These are phyloP conservation scores for Eubucco bourcierii DNA, from an alignment of 2,113 vertebrate species.

Conservation along the genomic window DNA sequence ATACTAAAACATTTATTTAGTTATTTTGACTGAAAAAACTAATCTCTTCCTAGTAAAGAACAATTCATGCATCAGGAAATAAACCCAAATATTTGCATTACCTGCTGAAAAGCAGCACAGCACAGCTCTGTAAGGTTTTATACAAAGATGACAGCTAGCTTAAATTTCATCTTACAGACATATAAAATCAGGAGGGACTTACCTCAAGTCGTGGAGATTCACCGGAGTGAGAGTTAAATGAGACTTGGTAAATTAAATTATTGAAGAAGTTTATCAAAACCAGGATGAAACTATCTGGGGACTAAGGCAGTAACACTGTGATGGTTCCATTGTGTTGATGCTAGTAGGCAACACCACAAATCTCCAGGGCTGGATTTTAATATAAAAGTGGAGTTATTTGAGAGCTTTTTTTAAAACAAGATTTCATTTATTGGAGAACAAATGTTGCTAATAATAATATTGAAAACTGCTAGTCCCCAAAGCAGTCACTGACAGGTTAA, in stretches of 20 bases:
- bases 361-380: not conserved
- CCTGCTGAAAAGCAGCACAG: not conserved
- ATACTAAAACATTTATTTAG: not conserved
- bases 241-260: not conserved
- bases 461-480: not conserved
- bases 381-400: not conserved
- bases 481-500: not conserved
- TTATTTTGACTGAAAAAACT: not conserved
- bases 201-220: not conserved
- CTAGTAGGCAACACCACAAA: not conserved
- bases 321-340: not conserved
- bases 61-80: not conserved
- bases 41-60: not conserved
- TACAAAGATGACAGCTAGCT: slow-evolving; percentile 1
- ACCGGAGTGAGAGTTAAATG: not conserved
- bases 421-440: slow-evolving; percentile 4
- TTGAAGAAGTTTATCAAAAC: slow-evolving; percentile 28
- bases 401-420: not conserved
- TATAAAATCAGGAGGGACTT: slow-evolving; percentile 25
- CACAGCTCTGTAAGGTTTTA: not conserved
- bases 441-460: slow-evolving; percentile 13
- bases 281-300: not conserved
- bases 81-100: not conserved
- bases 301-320: not conserved
- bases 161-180: not conserved